These are phyloP conservation scores for Tigriopus japonicus DNA, from an alignment of 1,140 invertebrate species.

Conservation along the genomic window DNA sequence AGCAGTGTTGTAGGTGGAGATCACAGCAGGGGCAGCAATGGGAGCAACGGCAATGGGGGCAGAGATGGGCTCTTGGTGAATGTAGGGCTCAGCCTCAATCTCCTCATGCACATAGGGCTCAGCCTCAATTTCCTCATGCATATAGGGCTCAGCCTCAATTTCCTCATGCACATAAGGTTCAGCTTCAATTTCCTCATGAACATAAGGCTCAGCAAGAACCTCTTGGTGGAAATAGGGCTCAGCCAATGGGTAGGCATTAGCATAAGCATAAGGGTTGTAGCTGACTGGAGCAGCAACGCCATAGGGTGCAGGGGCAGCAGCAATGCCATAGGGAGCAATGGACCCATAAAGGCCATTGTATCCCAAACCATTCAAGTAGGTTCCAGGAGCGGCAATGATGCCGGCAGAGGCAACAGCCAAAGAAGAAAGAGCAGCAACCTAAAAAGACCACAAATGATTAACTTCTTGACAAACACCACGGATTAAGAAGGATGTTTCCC, in stretches of 20 bases:
- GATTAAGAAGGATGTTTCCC: too few species aligned
- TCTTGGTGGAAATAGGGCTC: constrained; percentile 13
- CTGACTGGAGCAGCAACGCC: not conserved
- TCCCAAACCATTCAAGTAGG: too few species aligned
- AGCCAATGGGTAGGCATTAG: not conserved
- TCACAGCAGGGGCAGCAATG: not conserved
- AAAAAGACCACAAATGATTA: not conserved
- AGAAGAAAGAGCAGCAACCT: constrained; percentile 10
- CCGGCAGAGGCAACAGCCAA: not conserved
- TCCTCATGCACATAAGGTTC: constrained; percentile 12
- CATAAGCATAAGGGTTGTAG: not conserved
- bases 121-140: constrained; percentile 4
- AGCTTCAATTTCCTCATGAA: constrained; percentile 6
- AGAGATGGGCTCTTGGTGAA: constrained; percentile 3
- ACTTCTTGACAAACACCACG: too few species aligned
- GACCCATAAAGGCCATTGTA: too few species aligned
- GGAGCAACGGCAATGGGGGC: not conserved
- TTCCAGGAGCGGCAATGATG: too few species aligned
- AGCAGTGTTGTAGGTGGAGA: not conserved
- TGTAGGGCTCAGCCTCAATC: constrained; percentile 8
- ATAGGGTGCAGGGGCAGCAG: not conserved
- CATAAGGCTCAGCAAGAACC: constrained; percentile 2
- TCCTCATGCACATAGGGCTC: constrained; percentile 10
- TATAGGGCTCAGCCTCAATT: constrained; percentile 8
- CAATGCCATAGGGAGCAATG: not conserved